Base-by-base conservation (phyloP, 1,140 invertebrate species). In the Paralvinella palmiformis region DNA sequence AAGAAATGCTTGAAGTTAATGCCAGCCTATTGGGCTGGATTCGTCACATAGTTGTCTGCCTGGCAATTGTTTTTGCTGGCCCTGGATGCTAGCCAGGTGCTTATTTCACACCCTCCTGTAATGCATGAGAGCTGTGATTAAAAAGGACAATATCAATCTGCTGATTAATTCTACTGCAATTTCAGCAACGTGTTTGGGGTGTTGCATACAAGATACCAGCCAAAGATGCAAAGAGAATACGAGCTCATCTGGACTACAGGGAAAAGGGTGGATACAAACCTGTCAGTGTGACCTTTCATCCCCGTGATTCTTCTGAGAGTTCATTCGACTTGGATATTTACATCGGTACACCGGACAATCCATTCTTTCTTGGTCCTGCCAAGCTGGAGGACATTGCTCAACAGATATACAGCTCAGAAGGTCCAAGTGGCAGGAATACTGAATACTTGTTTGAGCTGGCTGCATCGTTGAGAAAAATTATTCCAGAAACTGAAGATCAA, bases 401-500 rank as follows among this genome's bases (percentile, higher is more conserved):
- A 31, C 90, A 92, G 75, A 89, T 96, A 53, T 81, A 86, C 20
- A 78, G 80, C 35, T 85, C 88, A 20, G 75, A 80, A 35, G 94
- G 93, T 0, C 88, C 89, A 1, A 94, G 91, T 78, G 94, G 94
- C 0, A 76, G 86, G 3, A 96, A 96, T 78, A 86, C 85, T 41
- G 92, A 94, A 68, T 96, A 96, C 84, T 80, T 96, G 0, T 90
- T 90, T 66, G 89, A 91, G 72, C 81, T 96, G 66, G 90, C 90
- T 0, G 80, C 86, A 32, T 85, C 90, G 0, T 90, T 95, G 87
- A 83, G 88, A 69, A 71, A 82, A 32, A 82, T 94, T 29, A 87
- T 86, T 33, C 89, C 91, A 0, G 82, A 85, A 44, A 83, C 86
- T 0, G 63, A 85, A 13, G 81, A 82, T 68, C 33, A 66, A 6